Percentiles rank a stretch among this genome's conserved stretches.
These are phyloP conservation scores for Onchidella celtica DNA, from an alignment of 2,888 invertebrate species.

Conservation along the genomic window DNA sequence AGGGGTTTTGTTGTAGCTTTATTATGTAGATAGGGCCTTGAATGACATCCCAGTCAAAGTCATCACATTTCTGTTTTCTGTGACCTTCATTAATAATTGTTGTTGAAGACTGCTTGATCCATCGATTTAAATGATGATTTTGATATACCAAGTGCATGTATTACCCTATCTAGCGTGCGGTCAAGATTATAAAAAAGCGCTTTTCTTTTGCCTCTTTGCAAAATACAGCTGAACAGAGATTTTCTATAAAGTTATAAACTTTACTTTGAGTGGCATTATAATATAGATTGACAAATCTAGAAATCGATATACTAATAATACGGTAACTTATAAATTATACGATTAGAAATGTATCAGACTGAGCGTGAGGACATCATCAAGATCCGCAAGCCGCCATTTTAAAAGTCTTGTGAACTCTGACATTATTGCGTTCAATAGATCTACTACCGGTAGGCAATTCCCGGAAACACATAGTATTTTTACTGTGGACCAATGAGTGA, in stretches of 20 bases:
- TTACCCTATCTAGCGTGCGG: neutral
- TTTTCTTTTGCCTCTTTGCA: neutral
- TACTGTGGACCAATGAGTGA: neutral
- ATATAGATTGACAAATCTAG: neutral
- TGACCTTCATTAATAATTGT: neutral
- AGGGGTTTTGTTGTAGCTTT: no score
- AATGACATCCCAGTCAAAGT: neutral
- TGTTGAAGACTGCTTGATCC: neutral
- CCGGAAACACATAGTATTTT: neutral
- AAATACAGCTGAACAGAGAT: neutral
- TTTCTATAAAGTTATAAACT: neutral
- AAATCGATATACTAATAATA: neutral
- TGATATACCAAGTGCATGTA: neutral
- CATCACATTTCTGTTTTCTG: neutral
- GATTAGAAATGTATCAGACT: neutral
- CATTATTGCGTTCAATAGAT: neutral
- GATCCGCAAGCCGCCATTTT: neutral
- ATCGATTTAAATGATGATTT: neutral
- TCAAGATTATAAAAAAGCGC: neutral
- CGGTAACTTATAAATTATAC: neutral
- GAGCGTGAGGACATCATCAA: neutral
- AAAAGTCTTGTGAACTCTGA: neutral
- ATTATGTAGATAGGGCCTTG: neutral
- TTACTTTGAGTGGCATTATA: neutral
- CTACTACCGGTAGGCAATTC: neutral